phyloP scores from a whole-genome alignment of 2,797 vertebrate genomes.

The Sarcophilus harrisii region DNA sequence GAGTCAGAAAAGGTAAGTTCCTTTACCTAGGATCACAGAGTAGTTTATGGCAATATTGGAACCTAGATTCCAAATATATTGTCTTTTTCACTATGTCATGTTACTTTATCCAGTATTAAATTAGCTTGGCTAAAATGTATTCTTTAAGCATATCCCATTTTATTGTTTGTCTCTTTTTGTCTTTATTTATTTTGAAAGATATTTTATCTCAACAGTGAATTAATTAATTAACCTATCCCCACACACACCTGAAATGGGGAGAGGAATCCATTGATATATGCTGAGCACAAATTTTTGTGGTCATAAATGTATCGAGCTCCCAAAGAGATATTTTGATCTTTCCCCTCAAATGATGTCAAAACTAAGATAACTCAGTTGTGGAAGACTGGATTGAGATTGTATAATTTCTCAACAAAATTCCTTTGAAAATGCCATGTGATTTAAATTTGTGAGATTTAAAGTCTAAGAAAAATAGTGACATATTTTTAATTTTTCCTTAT shows the following conservation, averaged over 20 bases:
- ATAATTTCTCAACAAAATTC: not conserved
- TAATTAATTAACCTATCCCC: not conserved
- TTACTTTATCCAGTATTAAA: not conserved
- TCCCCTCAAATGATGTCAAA: not conserved
- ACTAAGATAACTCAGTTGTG: not conserved
- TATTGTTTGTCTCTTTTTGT: not conserved
- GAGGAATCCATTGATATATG: not conserved
- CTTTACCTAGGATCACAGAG: not conserved
- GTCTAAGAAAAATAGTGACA: not conserved
- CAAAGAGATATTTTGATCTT: not conserved
- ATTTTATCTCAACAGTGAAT: not conserved
- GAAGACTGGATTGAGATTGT: not conserved
- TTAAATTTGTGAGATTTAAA: not conserved
- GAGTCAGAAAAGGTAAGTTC: not conserved
- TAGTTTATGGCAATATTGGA: too few species aligned
- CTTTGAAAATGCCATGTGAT: not conserved
- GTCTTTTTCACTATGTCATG: not conserved
- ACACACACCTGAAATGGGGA: not conserved
- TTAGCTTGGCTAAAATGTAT: conserved; percentile 10
- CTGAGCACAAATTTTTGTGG: not conserved
- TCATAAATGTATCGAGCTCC: not conserved
- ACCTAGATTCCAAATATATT: not conserved
- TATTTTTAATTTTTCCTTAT: too few species aligned
- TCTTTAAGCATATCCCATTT: not conserved
- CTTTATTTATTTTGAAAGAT: not conserved